Evolutionary conservation across 2,113 vertebrate species (phyloP).

Genomic region (Saccopteryx bilineata): DNA sequence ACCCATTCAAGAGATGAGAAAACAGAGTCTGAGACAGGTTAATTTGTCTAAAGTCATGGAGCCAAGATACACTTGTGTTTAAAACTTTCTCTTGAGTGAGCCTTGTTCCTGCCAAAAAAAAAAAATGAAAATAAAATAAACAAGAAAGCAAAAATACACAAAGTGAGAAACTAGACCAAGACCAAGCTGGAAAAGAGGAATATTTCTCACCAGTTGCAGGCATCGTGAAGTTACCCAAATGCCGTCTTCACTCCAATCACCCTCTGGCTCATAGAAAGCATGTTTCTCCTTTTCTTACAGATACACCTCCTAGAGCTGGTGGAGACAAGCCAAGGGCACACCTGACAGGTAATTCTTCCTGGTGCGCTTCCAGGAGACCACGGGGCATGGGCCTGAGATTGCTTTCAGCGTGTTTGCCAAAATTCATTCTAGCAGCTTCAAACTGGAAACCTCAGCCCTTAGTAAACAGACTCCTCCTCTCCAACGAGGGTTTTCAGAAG

Average conservation of each 20-base stretch:
- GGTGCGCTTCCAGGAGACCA: background rate
- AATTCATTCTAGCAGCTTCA: background rate
- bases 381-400: background rate
- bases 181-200: background rate
- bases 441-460: background rate
- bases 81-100: background rate
- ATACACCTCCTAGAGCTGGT: background rate
- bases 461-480: background rate
- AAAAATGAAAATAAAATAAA: background rate
- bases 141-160: background rate
- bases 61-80: background rate
- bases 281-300: constrained; percentile 64
- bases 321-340: constrained; percentile 87
- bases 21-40: background rate
- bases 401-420: background rate
- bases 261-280: background rate
- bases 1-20: background rate
- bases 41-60: background rate
- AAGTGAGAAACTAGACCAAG: background rate
- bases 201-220: background rate
- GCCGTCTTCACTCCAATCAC: background rate
- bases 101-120: background rate
- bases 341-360: constrained; percentile 86
- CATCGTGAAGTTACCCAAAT: background rate
- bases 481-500: background rate